Percentiles rank a stretch among this genome's conserved stretches.
These are phyloP conservation scores for Melopsittacus undulatus DNA, from an alignment of 2,797 vertebrate species.

Conservation along the genomic window DNA sequence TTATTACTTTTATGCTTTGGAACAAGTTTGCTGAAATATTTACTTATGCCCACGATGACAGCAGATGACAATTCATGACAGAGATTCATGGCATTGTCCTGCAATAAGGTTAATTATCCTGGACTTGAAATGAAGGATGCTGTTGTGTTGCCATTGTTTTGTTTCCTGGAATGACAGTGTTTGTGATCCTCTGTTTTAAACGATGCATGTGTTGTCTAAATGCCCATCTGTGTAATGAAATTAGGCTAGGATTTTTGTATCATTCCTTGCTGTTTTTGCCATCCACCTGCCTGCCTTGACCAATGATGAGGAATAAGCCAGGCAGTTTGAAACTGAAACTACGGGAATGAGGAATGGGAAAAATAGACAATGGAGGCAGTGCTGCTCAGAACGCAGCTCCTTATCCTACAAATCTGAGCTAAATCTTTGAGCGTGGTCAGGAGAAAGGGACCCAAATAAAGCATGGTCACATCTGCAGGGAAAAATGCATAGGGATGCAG, in stretches of 20 bases:
- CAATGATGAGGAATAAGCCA: neutral
- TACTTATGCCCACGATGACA: neutral
- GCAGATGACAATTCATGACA: neutral
- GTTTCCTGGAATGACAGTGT: constrained; percentile 26
- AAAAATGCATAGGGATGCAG: constrained; percentile 84
- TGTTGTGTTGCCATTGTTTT: constrained; percentile 8
- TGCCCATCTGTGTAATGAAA: constrained; percentile 61
- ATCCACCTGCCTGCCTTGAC: constrained; percentile 34
- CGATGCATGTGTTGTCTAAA: constrained; percentile 29
- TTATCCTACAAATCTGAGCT: constrained; percentile 33
- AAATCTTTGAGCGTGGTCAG: constrained; percentile 51
- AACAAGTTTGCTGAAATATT: constrained; percentile 33
- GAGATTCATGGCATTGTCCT: constrained; percentile 50
- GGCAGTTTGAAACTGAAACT: neutral
- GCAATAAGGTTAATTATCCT: constrained; percentile 50
- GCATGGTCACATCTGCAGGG: constrained; percentile 76
- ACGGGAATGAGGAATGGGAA: neutral
- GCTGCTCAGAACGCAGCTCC: neutral
- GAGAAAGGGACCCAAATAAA: constrained; percentile 61
- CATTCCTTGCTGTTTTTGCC: neutral
- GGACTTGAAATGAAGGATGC: constrained; percentile 31
- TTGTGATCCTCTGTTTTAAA: constrained; percentile 56
- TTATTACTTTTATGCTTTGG: constrained; percentile 1
- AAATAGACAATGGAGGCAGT: neutral
- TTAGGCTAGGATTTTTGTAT: constrained; percentile 40